Base-by-base conservation (phyloP, 2,113 vertebrate genomes). In the Proterorhinus semilunaris region DNA sequence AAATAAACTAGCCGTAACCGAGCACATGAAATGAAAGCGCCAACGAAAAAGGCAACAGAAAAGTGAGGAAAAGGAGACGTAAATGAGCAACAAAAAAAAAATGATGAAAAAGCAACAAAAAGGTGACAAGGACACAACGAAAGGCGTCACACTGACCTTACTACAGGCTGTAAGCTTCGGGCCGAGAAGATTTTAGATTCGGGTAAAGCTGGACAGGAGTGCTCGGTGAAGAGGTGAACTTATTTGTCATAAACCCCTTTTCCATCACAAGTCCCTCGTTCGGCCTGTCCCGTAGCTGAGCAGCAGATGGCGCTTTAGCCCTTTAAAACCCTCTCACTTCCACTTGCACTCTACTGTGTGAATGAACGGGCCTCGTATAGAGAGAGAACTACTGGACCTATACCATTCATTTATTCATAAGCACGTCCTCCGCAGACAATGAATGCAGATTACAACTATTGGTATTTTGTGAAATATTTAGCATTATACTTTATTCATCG, bases 291-390 rank as follows among this genome's bases (percentile, higher is more conserved):
- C n/a, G 1, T 2, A 2, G 3, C 43, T 45, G 45, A 64, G 87
- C 91, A 90, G 86, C 88, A 93, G 92, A 93, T 93, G 92, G 92
- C 77, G 91, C 89, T 90, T 89, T 87, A 87, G 90, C 74, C 86
- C 90, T 92, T 84, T 65, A 76, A 74, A 89, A 55, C 62, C 59
- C 55, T 67, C 44, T 54, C 55, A 68, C 63, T 72, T 55, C 69
- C 55, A 81, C 67, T 76, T 62, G 64, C 71, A 69, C 63, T 63
- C 52, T 50, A 12, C 62, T 71, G 68, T 65, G 67, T 77, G 78
- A 85, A 79, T 84, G 79, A 85, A 82, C 67, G 72, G 65, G 74
- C 69, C 69, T 62, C 44, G 59, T 81, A 79, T 77, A 75, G 66
- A 12, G 61, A 47, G 69, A 65, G 52, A 83, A 50, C 52, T 75